phyloP scores from a whole-genome alignment of 1,140 invertebrate species.

The Colletes gigas region DNA sequence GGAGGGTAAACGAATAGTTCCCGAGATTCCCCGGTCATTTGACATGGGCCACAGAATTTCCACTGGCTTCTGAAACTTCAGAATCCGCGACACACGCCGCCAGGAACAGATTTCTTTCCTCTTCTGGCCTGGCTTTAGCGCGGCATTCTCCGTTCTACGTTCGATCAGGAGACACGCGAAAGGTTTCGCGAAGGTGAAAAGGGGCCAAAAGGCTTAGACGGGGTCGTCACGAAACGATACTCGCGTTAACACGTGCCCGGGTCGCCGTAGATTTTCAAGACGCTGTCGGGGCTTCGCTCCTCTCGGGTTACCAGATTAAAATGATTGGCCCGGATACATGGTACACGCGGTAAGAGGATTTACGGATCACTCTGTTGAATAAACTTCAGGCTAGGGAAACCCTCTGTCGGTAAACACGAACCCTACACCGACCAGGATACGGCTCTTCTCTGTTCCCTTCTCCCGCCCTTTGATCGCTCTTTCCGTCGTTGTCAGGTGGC shows the following conservation, averaged over 20 bases:
- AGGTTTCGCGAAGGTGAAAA: slow-evolving; percentile 49
- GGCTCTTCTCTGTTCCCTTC: neutral
- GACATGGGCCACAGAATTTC: too few relatives aligned
- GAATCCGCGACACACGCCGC: neutral
- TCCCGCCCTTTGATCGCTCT: too few relatives aligned
- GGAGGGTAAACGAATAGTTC: slow-evolving; percentile 33
- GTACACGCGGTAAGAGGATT: slow-evolving; percentile 55
- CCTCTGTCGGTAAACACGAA: slow-evolving; percentile 43
- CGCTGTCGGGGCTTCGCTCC: slow-evolving; percentile 45
- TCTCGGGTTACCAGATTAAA: slow-evolving; percentile 55
- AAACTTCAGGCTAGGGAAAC: slow-evolving; percentile 44
- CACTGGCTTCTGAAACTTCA: slow-evolving; percentile 18
- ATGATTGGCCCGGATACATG: slow-evolving; percentile 57
- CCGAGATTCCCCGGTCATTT: slow-evolving; percentile 5
- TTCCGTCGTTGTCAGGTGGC: neutral
- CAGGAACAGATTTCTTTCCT: neutral
- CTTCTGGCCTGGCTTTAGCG: too few relatives aligned
- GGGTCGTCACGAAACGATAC: slow-evolving; percentile 21
- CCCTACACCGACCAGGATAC: neutral
- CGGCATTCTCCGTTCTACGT: neutral
- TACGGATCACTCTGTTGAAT: slow-evolving; percentile 59
- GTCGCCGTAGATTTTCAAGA: slow-evolving; percentile 37
- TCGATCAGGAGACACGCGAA: slow-evolving; percentile 22
- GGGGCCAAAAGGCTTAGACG: slow-evolving; percentile 38
- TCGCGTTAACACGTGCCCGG: slow-evolving; percentile 37